Evolutionary conservation across 1,140 invertebrate species (phyloP).

Genomic region (Melanaphis sacchari): DNA sequence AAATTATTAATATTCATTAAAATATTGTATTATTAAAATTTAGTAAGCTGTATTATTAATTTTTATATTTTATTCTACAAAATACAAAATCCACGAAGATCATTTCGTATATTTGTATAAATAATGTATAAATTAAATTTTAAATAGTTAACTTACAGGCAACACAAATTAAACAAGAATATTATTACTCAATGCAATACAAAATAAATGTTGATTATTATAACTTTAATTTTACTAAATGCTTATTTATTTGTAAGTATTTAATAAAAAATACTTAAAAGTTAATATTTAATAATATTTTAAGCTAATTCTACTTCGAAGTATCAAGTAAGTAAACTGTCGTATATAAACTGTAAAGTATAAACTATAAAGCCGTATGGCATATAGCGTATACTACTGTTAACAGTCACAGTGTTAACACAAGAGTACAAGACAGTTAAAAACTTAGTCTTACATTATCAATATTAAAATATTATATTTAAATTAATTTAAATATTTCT

Average conservation of each 20-base stretch:
- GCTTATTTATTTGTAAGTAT: neutral
- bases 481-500: too few species aligned
- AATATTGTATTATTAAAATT: too few species aligned
- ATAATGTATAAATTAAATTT: neutral
- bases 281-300: neutral
- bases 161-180: neutral
- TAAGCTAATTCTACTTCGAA: neutral
- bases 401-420: too few species aligned
- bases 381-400: too few species aligned
- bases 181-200: neutral
- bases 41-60: neutral
- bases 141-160: neutral
- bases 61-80: too few species aligned
- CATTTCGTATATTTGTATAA: neutral
- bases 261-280: neutral
- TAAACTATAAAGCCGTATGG: too few species aligned
- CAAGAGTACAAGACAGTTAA: too few species aligned
- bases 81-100: too few species aligned
- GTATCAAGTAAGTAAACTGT: too few species aligned
- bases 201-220: neutral
- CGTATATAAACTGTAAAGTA: too few species aligned
- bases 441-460: too few species aligned
- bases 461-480: too few species aligned
- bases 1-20: neutral
- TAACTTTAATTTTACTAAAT: neutral